Conservation (phyloP, 2,888 invertebrate species). For the Lasioglossum marginatum region DNA sequence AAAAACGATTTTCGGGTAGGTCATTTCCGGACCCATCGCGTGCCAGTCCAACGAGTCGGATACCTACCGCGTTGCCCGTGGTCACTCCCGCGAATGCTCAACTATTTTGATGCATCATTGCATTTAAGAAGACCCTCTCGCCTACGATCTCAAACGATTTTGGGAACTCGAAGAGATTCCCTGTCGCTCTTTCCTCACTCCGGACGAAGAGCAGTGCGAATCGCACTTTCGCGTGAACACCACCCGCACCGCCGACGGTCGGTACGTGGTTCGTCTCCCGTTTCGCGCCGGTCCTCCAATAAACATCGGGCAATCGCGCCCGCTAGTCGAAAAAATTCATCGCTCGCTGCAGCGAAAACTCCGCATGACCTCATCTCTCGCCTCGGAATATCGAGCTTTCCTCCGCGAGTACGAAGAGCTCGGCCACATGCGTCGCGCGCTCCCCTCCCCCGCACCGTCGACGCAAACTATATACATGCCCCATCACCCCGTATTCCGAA, state of each 20-base stretch:
- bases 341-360: too few relatives aligned
- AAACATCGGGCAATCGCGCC: not conserved
- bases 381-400: too few relatives aligned
- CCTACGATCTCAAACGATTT: not conserved
- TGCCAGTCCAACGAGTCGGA: not conserved
- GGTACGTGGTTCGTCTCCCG: too few relatives aligned
- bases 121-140: not conserved
- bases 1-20: not conserved
- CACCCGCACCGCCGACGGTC: too few relatives aligned
- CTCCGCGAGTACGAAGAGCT: too few relatives aligned
- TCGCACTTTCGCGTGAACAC: not conserved
- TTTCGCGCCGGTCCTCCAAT: not conserved
- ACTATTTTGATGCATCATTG: too few relatives aligned
- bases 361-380: accelerated
- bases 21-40: not conserved
- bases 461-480: too few relatives aligned
- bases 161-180: not conserved
- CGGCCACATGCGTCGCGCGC: too few relatives aligned
- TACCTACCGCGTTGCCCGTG: accelerated
- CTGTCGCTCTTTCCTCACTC: not conserved
- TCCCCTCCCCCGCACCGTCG: too few relatives aligned
- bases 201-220: not conserved
- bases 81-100: accelerated
- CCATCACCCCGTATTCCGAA: too few relatives aligned
- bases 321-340: not conserved